Evolutionary conservation across 2,113 vertebrate genomes (phyloP).

Genomic region (Opisthocomus hoazin): DNA sequence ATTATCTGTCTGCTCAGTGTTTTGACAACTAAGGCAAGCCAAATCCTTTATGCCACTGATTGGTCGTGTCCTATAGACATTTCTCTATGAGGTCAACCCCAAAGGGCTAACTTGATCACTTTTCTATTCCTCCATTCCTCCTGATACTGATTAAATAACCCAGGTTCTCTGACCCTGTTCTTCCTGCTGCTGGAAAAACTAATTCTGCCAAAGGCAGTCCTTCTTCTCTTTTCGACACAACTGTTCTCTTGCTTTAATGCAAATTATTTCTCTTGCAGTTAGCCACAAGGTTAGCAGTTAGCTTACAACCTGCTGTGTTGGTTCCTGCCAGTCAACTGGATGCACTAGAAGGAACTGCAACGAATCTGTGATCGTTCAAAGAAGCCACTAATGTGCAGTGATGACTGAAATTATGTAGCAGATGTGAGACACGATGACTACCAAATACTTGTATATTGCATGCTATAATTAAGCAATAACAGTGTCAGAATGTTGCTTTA

Average conservation of each 20-base stretch:
- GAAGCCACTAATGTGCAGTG: neutral
- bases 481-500: constrained; percentile 43
- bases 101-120: neutral
- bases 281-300: neutral
- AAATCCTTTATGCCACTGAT: neutral
- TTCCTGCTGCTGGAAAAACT: neutral
- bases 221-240: neutral
- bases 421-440: constrained; percentile 6
- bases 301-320: neutral
- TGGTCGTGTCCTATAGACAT: neutral
- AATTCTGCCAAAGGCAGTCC: neutral
- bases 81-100: neutral
- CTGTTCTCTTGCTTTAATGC: neutral
- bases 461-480: constrained; percentile 45
- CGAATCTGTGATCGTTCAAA: neutral
- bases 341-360: neutral
- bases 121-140: neutral
- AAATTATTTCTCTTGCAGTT: neutral
- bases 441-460: neutral
- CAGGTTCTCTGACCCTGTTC: neutral
- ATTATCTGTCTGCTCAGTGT: neutral
- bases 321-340: neutral
- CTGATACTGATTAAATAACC: neutral
- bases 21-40: neutral
- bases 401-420: constrained; percentile 20